These are phyloP conservation scores for Copsychus sechellarum DNA, from an alignment of 2,113 vertebrate genomes.

Conservation along the genomic window DNA sequence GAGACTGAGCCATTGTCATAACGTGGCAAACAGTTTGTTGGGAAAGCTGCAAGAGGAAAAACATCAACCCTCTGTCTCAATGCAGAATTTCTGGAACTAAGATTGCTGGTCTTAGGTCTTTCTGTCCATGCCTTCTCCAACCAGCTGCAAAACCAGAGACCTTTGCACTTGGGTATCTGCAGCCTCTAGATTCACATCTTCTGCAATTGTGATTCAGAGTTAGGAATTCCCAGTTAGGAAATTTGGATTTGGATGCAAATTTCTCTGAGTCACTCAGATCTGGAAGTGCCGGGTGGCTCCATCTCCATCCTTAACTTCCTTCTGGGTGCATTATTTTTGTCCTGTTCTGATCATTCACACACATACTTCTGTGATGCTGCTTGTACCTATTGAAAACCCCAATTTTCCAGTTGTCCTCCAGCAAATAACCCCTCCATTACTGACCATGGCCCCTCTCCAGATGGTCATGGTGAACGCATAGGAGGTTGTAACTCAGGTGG, in stretches of 20 bases:
- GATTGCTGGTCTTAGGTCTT: background rate
- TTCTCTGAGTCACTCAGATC: background rate
- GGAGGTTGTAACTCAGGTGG: background rate
- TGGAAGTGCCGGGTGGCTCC: background rate
- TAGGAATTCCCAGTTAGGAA: background rate
- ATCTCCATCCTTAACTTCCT: background rate
- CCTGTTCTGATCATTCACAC: background rate
- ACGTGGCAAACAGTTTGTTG: background rate
- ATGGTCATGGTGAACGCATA: background rate
- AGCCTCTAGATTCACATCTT: background rate
- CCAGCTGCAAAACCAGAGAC: background rate
- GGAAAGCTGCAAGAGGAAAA: background rate
- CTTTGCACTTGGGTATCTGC: background rate
- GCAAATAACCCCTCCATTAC: background rate
- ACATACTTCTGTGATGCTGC: fast-evolving
- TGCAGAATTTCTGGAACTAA: background rate
- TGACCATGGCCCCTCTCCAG: background rate
- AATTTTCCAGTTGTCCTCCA: background rate
- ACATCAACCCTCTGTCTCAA: background rate
- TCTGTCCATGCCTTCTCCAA: background rate
- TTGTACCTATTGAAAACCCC: background rate
- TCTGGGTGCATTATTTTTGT: background rate
- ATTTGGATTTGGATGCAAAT: background rate
- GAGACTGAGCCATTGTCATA: background rate
- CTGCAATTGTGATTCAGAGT: background rate